Base-by-base conservation (phyloP, 2,888 invertebrate species). In the Agonopterix alstromeriana region DNA sequence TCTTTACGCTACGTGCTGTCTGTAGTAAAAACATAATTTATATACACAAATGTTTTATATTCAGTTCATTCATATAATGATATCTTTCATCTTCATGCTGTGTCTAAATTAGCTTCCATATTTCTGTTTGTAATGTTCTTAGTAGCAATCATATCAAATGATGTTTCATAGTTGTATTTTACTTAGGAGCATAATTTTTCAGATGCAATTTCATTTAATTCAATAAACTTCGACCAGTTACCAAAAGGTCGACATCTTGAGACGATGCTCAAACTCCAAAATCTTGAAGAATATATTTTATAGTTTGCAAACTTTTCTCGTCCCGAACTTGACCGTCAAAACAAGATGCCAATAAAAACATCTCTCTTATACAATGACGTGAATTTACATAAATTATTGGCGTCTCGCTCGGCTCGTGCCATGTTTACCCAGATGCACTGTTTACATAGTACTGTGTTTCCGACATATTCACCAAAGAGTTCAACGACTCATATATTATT, bases 361-460 rank as follows among this genome's bases (percentile, higher is more conserved):
- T 84, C 82, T 80, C 67, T 79, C 72, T 82, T 82, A 72, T 77
- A 80, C 83, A 83, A 83, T 85, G 86, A 82, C 74, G 80, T 73
- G 73, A 77, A 86, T 86, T 86, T 82, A 86, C 87, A 87, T 88
- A 87, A 87, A 87, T 86, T 84, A 86, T 86, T 75, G 83, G 77
- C 82, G 82, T 11, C 42, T 8, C 11, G 12, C 11, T n/a, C 80
- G 75, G 64, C 70, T 65, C 69, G 85, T 81, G 82, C 77, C 77
- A 45, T 67, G 72, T 76, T 78, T 79, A 76, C 76, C 63, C 77
- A 75, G 73, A 75, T 83, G 84, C 84, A 84, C 67, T 85, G 85
- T 85, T 85, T 86, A 85, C 83, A 78, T 75, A 76, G 75, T 42
- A 70, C 64, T n/a, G 27, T 38, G 11, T 12, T 11, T 8, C 11